These are phyloP conservation scores for Macrophya annulata DNA, from an alignment of 2,888 invertebrate species.

Conservation along the genomic window DNA sequence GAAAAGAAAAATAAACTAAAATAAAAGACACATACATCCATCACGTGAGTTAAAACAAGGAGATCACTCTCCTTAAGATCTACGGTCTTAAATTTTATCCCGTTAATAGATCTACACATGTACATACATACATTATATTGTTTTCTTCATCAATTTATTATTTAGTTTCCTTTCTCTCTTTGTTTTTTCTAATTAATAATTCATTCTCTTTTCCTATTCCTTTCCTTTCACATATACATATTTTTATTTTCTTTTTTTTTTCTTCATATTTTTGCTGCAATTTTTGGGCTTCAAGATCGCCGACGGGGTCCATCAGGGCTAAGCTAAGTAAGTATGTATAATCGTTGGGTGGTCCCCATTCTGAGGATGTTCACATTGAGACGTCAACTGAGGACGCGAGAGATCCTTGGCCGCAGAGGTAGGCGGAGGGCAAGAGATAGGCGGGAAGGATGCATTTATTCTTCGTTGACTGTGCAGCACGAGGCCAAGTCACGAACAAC, in stretches of 20 bases:
- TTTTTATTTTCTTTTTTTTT: not conserved
- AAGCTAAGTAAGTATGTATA: conserved; percentile 60
- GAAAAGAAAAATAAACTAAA: not conserved
- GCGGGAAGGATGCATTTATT: conserved; percentile 43
- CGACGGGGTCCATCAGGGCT: not conserved
- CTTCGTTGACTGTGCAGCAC: conserved; percentile 41
- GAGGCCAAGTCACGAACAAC: conserved; percentile 51
- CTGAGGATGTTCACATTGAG: conserved; percentile 70
- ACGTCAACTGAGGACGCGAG: conserved; percentile 68
- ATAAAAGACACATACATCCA: not conserved
- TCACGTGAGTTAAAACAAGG: not conserved
- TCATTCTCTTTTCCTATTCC: not conserved
- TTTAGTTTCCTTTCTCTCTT: too few species aligned
- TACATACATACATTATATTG: not conserved
- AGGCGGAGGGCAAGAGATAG: conserved; percentile 31
- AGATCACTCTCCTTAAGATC: not conserved
- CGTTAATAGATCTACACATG: too few species aligned
- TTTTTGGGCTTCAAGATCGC: not conserved
- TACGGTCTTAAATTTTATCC: not conserved
- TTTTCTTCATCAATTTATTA: not conserved
- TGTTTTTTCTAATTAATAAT: not conserved
- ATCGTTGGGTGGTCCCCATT: conserved; percentile 72
- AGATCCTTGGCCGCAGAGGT: conserved; percentile 49
- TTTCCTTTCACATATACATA: too few species aligned
- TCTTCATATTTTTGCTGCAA: too few species aligned